These are phyloP conservation scores for Agapornis roseicollis DNA, from an alignment of 2,113 vertebrate genomes.

Conservation along the genomic window DNA sequence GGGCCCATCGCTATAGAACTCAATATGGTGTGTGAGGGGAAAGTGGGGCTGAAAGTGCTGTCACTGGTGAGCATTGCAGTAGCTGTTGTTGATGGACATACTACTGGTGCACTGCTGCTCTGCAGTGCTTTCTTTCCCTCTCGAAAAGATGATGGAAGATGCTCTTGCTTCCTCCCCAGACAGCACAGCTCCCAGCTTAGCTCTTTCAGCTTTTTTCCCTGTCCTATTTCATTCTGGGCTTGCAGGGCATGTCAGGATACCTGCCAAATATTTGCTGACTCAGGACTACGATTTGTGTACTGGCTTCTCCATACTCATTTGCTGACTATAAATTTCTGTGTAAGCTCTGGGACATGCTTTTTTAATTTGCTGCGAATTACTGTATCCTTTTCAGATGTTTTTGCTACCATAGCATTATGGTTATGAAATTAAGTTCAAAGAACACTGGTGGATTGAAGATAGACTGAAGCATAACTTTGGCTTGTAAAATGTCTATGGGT, in stretches of 20 bases:
- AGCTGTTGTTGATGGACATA: neutral
- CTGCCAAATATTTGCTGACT: constrained; percentile 48
- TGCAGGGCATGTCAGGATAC: neutral
- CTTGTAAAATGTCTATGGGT: neutral
- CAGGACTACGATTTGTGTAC: constrained; percentile 1
- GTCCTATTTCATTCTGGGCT: neutral
- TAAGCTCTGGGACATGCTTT: neutral
- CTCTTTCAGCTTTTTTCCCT: neutral
- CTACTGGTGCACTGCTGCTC: fast-evolving
- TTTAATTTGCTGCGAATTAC: constrained; percentile 6
- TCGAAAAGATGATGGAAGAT: fast-evolving
- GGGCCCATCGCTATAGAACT: fast-evolving
- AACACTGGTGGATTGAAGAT: neutral
- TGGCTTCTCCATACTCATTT: neutral
- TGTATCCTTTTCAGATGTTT: constrained; percentile 33
- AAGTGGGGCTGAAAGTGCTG: neutral
- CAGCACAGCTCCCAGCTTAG: neutral
- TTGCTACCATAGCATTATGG: constrained; percentile 32
- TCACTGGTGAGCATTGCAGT: neutral
- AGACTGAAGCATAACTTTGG: neutral
- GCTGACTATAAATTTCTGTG: constrained; percentile 26
- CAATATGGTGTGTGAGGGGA: neutral
- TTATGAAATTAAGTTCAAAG: constrained; percentile 44
- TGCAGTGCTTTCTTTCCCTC: neutral
- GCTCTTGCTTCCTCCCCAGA: neutral